These are phyloP conservation scores for Vesta saturnalis DNA, from an alignment of 2,888 invertebrate species.

Conservation along the genomic window DNA sequence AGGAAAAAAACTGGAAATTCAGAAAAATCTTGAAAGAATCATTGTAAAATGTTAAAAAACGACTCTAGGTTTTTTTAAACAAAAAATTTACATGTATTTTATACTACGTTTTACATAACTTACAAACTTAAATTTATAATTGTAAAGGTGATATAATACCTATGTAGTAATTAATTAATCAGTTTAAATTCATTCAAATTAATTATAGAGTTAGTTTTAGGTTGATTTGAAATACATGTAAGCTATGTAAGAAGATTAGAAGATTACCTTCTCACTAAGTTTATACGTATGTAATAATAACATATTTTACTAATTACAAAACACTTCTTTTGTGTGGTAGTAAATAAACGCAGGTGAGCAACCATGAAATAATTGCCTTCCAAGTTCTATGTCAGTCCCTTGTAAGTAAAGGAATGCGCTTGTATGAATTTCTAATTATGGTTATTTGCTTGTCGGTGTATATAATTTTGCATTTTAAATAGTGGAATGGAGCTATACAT, in stretches of 20 bases:
- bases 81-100: too few species aligned
- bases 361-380: slow-evolving; percentile 34
- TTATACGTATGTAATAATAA: slow-evolving; percentile 11
- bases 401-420: slow-evolving; percentile 37
- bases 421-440: slow-evolving; percentile 40
- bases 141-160: too few species aligned
- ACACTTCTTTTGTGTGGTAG: slow-evolving; percentile 10
- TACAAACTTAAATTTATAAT: too few species aligned
- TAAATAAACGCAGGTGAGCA: slow-evolving; percentile 31
- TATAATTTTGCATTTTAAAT: slow-evolving; percentile 36
- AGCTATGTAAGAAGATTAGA: neutral
- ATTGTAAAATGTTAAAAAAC: too few species aligned
- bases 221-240: neutral
- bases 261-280: neutral
- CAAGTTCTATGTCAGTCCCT: slow-evolving; percentile 35
- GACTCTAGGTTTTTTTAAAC: too few species aligned
- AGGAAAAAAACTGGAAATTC: too few species aligned
- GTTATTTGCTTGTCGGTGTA: slow-evolving; percentile 35
- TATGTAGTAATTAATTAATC: too few species aligned
- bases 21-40: too few species aligned
- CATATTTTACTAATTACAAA: slow-evolving; percentile 15
- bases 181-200: neutral
- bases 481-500: slow-evolving; percentile 25
- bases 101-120: too few species aligned
- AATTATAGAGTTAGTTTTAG: neutral